Base-by-base conservation (phyloP, 2,797 vertebrate species). In the Phrynocephalus forsythii region DNA sequence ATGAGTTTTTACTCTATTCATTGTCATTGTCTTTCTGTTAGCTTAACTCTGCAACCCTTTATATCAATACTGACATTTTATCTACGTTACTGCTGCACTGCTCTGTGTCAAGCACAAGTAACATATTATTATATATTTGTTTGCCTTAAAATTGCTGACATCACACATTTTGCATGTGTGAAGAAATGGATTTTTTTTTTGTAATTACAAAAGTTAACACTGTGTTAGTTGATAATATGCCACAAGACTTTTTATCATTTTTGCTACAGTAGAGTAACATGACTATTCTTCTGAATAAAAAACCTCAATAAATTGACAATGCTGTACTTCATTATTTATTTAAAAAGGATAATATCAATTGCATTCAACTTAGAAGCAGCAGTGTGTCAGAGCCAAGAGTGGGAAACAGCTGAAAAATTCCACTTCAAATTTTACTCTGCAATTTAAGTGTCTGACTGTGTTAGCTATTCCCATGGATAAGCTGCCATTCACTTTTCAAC, bases 261-360 rank as follows among this genome's bases (percentile, higher is more conserved):
- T 72, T 33, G 15, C 69, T 38, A 15, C 50, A 3, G 24, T 33
- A 24, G n/a, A 66, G 3, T 22, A 72, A 72, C 13, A 72, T 22
- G n/a, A 30, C 11, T 22, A 72, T 11, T 15, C 69, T 30, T 72
- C n/a, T 72, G 8, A 44, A 44, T 44, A 16, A 33, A 11, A 66
- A 80, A 80, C 11, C 80, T 88, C 73, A 88, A 52, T 84, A 88
- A 91, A 84, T 48, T 90, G 71, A 82, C 33, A 88, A 78, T 5
- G 38, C 38, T 44, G 38, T 69, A 85, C 1, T 84, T 79, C 86
- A 13, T 88, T 67, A 86, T 80, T 56, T 72, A 60, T 60, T 48
- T 85, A 85, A 90, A 44, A 90, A 26, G 20, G 44, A n/a, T 85
- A 92, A 81, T 77, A 90, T 85, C 72, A 88, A 89, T 84, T 87